Percentiles rank a stretch among this genome's conserved stretches.
Conservation (phyloP, 2,797 vertebrate genomes). For the Manis javanica region DNA sequence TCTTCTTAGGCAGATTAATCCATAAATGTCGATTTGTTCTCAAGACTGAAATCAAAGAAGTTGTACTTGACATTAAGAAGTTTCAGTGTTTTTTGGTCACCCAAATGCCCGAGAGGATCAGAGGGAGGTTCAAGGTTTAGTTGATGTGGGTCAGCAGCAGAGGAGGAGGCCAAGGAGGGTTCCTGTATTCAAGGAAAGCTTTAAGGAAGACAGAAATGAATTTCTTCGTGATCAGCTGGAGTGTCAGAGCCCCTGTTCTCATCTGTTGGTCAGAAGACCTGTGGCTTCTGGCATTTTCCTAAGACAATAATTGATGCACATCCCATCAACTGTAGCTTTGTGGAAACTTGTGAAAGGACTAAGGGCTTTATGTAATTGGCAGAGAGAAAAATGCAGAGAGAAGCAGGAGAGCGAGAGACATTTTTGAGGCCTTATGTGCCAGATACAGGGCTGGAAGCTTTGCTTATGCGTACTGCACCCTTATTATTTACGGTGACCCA, state of each 20-base stretch:
- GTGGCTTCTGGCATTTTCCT: not conserved
- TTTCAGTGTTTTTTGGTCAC: not conserved
- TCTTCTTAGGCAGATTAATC: not conserved
- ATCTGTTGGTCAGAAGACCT: not conserved
- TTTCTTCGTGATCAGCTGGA: not conserved
- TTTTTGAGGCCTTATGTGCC: not conserved
- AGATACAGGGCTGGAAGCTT: not conserved
- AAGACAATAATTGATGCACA: not conserved
- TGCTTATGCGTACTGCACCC: not conserved
- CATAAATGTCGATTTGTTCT: not conserved
- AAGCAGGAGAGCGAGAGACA: not conserved
- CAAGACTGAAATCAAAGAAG: not conserved
- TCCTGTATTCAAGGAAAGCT: not conserved
- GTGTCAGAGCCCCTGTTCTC: too few species aligned
- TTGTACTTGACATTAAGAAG: not conserved
- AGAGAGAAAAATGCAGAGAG: not conserved
- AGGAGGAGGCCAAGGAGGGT: not conserved
- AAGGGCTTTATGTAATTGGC: not conserved
- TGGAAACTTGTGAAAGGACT: conserved; percentile 45
- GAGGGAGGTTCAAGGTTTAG: not conserved
- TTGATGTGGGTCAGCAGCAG: not conserved
- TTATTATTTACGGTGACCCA: conserved; percentile 16
- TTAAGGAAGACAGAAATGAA: not conserved
- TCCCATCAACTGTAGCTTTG: conserved; percentile 4
- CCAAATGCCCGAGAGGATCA: not conserved